phyloP scores from a whole-genome alignment of 1,140 invertebrate species.

The Macrocentrus cingulum region DNA sequence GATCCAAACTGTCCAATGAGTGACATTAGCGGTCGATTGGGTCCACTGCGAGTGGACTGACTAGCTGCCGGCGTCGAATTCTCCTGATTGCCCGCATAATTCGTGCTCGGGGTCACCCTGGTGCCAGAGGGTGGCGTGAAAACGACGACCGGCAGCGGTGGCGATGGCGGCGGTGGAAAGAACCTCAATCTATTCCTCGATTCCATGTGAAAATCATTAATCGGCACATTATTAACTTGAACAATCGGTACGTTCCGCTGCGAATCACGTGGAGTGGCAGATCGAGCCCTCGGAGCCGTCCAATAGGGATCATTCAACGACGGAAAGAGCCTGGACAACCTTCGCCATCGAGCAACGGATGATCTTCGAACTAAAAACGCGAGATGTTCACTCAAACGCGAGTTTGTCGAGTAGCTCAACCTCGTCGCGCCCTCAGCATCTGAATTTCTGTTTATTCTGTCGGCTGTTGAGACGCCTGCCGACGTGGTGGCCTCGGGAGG shows the following conservation, averaged over 20 bases:
- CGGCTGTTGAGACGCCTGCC: too few relatives aligned
- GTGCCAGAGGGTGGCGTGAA: not conserved
- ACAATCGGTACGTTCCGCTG: constrained; percentile 60
- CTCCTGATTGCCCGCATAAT: too few relatives aligned
- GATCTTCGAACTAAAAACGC: too few relatives aligned
- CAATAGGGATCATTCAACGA: not conserved
- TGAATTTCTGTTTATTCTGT: too few relatives aligned
- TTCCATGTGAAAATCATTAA: constrained; percentile 49
- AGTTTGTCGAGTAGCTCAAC: too few relatives aligned
- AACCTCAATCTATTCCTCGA: constrained; percentile 35
- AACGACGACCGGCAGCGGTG: not conserved
- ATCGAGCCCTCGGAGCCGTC: not conserved
- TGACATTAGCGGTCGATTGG: not conserved
- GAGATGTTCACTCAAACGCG: too few relatives aligned
- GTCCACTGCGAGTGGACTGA: not conserved
- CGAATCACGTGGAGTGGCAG: not conserved
- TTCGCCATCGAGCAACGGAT: too few relatives aligned
- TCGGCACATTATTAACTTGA: constrained; percentile 63
- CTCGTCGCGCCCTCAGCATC: not conserved
- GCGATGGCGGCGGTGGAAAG: constrained; percentile 18
- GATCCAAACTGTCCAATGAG: constrained; percentile 8
- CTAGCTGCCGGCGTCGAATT: not conserved
- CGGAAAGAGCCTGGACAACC: not conserved
- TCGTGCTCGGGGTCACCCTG: not conserved
- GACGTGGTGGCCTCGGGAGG: not conserved